Percentiles rank a stretch among this genome's conserved stretches.
These are phyloP conservation scores for Zootoca vivipara DNA, from an alignment of 2,113 vertebrate species.

Conservation along the genomic window DNA sequence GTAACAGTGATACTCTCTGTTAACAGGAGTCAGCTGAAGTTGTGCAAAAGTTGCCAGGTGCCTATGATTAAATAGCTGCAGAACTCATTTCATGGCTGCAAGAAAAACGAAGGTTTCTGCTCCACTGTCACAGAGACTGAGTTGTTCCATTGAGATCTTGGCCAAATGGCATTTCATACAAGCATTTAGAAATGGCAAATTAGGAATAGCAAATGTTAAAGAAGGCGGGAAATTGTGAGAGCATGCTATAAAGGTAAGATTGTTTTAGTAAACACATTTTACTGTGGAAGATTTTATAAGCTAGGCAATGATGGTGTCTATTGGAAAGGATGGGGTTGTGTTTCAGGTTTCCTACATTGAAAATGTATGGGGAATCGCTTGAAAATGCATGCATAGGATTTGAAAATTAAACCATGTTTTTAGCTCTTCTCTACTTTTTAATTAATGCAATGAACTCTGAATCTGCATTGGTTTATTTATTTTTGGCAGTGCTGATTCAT, in stretches of 20 bases:
- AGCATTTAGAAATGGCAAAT: fast-evolving
- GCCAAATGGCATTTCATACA: fast-evolving
- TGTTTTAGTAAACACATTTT: neutral
- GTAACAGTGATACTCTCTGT: neutral
- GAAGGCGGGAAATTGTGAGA: neutral
- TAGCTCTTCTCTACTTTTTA: neutral
- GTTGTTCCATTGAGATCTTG: fast-evolving
- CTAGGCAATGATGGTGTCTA: neutral
- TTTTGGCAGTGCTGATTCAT: neutral
- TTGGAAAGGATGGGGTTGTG: neutral
- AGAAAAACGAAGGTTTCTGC: neutral
- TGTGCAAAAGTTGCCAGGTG: neutral
- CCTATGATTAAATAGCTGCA: neutral
- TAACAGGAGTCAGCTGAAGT: neutral
- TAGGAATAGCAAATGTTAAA: neutral
- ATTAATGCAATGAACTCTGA: neutral
- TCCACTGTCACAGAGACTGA: fast-evolving
- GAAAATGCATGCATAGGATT: neutral
- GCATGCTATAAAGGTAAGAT: neutral
- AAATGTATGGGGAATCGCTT: neutral
- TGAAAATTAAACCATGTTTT: neutral
- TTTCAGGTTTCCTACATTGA: neutral
- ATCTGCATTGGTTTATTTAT: neutral
- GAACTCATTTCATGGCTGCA: neutral
- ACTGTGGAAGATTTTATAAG: too few relatives aligned